Conservation (phyloP, 2,113 vertebrate species). For the Perca schrenkii region DNA sequence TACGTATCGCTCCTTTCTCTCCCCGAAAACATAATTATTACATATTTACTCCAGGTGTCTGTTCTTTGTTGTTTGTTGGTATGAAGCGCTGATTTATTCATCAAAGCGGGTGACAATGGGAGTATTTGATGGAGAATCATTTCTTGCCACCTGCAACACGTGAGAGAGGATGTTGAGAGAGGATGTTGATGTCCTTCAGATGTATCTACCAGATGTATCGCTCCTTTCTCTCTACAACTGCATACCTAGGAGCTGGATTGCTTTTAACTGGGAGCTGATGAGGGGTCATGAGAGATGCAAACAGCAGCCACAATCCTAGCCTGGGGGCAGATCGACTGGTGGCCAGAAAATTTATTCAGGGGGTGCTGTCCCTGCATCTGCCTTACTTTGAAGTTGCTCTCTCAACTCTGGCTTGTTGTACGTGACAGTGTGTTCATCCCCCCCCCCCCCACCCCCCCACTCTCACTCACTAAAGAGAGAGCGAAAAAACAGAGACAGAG, state of each 20-base stretch:
- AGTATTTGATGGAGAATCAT: constrained; percentile 1
- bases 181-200: constrained; percentile 8
- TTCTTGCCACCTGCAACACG: constrained; percentile 7
- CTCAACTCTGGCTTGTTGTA: constrained; percentile 79
- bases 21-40: neutral
- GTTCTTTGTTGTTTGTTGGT: neutral
- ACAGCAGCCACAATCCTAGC: constrained; percentile 84
- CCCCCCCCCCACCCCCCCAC: neutral
- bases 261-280: constrained; percentile 76
- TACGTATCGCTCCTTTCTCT: constrained; percentile 4
- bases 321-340: constrained; percentile 85
- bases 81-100: constrained; percentile 16
- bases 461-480: constrained; percentile 27
- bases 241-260: constrained; percentile 62
- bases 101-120: neutral
- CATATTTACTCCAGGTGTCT: neutral
- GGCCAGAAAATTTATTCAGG: constrained; percentile 85
- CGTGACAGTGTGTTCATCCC: constrained; percentile 78
- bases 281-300: constrained; percentile 83
- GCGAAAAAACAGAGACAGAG: constrained; percentile 51
- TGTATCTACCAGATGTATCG: constrained; percentile 13
- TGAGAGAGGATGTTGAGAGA: neutral
- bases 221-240: constrained; percentile 11
- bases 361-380: constrained; percentile 84
- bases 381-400: constrained; percentile 86